These are phyloP conservation scores for Sus cebifrons DNA, from an alignment of 2,797 vertebrate genomes.

Conservation along the genomic window DNA sequence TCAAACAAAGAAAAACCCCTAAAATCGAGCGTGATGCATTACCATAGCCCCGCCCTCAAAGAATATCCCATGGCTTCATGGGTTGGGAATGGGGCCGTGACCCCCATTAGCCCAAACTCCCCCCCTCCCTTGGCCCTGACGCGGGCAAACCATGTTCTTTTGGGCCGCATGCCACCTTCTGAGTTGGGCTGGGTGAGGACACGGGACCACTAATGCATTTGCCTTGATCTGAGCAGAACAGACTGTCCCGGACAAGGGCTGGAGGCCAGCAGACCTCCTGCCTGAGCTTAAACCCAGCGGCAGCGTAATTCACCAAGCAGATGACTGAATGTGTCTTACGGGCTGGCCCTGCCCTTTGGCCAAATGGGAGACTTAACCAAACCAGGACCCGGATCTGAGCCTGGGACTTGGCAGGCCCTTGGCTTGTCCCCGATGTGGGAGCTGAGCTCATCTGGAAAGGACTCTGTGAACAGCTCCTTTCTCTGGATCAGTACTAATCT, in stretches of 20 bases:
- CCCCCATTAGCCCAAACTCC: neutral
- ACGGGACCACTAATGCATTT: fast-evolving
- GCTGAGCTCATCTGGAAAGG: neutral
- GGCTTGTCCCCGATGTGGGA: neutral
- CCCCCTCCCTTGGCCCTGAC: neutral
- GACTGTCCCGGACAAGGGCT: neutral
- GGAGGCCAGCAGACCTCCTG: neutral
- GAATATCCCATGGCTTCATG: neutral
- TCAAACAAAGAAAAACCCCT: neutral
- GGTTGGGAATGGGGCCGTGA: neutral
- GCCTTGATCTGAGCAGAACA: neutral
- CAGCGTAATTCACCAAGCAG: neutral
- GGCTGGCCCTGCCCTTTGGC: neutral
- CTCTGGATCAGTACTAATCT: neutral
- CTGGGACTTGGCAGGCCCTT: neutral
- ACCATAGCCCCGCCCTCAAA: neutral
- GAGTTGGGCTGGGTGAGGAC: neutral
- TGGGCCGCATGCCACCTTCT: neutral
- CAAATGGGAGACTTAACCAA: neutral
- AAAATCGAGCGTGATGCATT: neutral
- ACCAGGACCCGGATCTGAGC: no score
- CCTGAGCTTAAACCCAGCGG: neutral
- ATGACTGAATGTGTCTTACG: neutral
- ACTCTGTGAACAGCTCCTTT: neutral
- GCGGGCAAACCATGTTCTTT: neutral